phyloP scores from a whole-genome alignment of 2,113 vertebrate genomes.

The Ranitomeya variabilis region DNA sequence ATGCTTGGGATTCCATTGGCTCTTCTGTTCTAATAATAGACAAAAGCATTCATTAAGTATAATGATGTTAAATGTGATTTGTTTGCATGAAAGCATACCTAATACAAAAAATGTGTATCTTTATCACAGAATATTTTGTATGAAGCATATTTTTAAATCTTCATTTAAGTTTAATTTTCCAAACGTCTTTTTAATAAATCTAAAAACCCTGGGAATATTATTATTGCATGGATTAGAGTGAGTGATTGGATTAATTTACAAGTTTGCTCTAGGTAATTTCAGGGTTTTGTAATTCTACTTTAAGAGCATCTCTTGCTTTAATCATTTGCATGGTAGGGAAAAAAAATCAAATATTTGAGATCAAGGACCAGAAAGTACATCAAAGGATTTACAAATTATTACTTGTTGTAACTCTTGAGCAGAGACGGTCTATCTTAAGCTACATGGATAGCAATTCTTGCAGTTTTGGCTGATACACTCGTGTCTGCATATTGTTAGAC shows the following conservation, averaged over 20 bases:
- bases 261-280: constrained; percentile 59
- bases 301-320: constrained; percentile 57
- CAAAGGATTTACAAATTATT: constrained; percentile 59
- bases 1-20: background rate
- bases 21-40: background rate
- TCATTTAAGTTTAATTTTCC: background rate
- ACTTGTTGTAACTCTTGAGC: constrained; percentile 13
- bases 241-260: constrained; percentile 57
- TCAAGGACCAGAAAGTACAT: constrained; percentile 33
- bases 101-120: background rate
- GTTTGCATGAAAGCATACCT: background rate
- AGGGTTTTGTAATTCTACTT: constrained; percentile 62
- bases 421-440: background rate
- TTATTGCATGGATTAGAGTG: constrained; percentile 54
- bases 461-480: background rate
- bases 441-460: constrained; percentile 25
- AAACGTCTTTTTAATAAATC: constrained; percentile 40
- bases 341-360: constrained; percentile 56
- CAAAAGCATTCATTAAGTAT: background rate
- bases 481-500: background rate
- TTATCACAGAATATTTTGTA: constrained; percentile 1
- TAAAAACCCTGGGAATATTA: constrained; percentile 40
- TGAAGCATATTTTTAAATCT: background rate
- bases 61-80: constrained; percentile 1
- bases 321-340: constrained; percentile 59